Evolutionary conservation across 1,140 invertebrate genomes (phyloP).

Genomic region (Temnothorax curvispinosus): DNA sequence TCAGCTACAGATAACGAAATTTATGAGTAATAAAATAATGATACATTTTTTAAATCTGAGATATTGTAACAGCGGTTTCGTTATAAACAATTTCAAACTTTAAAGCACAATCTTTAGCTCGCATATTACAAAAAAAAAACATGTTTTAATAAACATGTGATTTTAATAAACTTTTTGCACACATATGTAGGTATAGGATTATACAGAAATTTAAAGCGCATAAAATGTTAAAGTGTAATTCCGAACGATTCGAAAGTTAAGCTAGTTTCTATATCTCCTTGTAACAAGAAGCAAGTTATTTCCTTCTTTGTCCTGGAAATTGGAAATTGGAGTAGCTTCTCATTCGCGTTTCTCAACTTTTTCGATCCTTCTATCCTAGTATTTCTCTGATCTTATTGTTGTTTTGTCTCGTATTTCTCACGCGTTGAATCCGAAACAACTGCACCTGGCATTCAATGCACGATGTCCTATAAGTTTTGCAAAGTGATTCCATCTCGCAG

Average conservation of each 20-base stretch:
- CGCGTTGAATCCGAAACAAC: constrained; percentile 5
- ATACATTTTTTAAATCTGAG: not conserved
- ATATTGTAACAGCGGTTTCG: not conserved
- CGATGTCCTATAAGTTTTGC: constrained; percentile 10
- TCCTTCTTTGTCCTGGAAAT: constrained; percentile 9
- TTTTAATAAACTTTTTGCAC: not conserved
- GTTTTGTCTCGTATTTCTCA: constrained; percentile 10
- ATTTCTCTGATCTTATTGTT: constrained; percentile 8
- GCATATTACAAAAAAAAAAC: not conserved
- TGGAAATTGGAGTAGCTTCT: constrained; percentile 42
- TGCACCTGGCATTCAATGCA: not conserved
- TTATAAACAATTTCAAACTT: not conserved
- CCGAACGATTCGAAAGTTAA: not conserved
- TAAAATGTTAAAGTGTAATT: not conserved
- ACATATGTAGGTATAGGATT: too few species aligned
- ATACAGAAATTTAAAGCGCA: not conserved
- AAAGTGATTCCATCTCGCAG: constrained; percentile 20
- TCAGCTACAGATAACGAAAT: not conserved
- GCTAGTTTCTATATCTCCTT: not conserved
- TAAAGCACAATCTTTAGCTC: not conserved
- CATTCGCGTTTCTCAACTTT: constrained; percentile 30
- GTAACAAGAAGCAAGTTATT: constrained; percentile 12
- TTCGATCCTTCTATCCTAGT: not conserved
- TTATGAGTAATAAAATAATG: not conserved
- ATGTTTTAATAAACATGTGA: not conserved